Evolutionary conservation across 2,113 vertebrate species (phyloP), one percentile per base, ranked within the genome.

Genomic region (Benitochromis conjunctus): DNA sequence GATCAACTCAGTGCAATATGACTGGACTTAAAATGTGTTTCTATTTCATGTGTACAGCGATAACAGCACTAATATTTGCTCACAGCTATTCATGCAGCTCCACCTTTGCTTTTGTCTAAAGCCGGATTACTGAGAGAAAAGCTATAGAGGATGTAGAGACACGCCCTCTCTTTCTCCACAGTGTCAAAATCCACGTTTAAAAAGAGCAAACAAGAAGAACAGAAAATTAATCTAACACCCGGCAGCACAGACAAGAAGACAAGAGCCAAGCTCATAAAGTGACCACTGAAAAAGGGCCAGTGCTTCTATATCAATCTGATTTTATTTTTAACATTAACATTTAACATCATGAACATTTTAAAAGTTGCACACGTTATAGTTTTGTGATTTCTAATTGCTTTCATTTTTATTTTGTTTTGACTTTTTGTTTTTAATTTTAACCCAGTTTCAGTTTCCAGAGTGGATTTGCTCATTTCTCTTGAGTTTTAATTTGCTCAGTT

Each of bases 61-160:
- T 29, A 93, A 92, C 66, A 85, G 48, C 24, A 51, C 51, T 54
- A 24, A 76, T 89, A 84, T 94, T 93, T 95, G 82, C 88, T 90
- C 88, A 92, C 78, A 86, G 80, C 71, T 76, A 77, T 83, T 55
- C 57, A 78, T 43, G 55, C 80, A 90, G 85, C 91, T 88, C 90
- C 92, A 81, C 94, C 95, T 95, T 92, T 79, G 80, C 79, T 82
- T 87, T 92, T 79, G 85, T 89, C 80, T 86, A 58, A 85, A 92
- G 41, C 24, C 1, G 51, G 91, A 93, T 93, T 89, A 91, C 71
- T 16, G 79, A 78, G 86, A 89, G 66, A 86, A 91, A 90, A 90
- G 79, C 81, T 92, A 80, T 58, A 69, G 12, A 90, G 86, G 71
- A 88, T 80, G 56, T 79, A 55, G 58, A 10, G 87, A 66, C 94